Evolutionary conservation across 2,113 vertebrate species (phyloP).

Genomic region (Anolis sagrei): DNA sequence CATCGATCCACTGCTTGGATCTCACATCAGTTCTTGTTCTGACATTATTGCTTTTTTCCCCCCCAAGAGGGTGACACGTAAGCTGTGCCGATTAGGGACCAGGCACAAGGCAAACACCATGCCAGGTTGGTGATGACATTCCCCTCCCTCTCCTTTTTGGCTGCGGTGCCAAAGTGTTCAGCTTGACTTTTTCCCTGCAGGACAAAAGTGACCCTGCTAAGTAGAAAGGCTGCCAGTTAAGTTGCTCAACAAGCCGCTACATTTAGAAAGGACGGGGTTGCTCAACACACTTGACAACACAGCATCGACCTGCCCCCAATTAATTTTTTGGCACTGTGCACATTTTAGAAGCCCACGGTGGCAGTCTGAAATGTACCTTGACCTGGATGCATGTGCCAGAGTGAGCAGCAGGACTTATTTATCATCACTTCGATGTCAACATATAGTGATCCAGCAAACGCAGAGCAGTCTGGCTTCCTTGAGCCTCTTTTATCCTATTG

Average conservation of each 20-base stretch:
- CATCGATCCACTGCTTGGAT: neutral
- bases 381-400: neutral
- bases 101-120: neutral
- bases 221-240: slow-evolving; percentile 1
- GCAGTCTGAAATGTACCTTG: neutral
- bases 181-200: slow-evolving; percentile 15
- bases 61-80: neutral
- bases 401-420: neutral
- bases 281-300: no score
- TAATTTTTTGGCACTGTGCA: neutral
- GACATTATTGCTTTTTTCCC: neutral
- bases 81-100: neutral
- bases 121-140: slow-evolving; percentile 8
- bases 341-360: neutral
- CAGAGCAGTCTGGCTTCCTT: no score
- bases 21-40: slow-evolving; percentile 13
- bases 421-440: no score
- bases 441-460: no score
- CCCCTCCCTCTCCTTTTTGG: slow-evolving; percentile 14
- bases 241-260: neutral
- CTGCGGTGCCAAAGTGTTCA: slow-evolving; percentile 17
- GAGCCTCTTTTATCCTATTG: no score
- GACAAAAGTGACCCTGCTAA: slow-evolving; percentile 1
- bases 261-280: neutral
- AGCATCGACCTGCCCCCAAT: neutral